Evolutionary conservation across 2,113 vertebrate species (phyloP), one percentile per base, ranked within the genome.

Genomic region (Serinus canaria): DNA sequence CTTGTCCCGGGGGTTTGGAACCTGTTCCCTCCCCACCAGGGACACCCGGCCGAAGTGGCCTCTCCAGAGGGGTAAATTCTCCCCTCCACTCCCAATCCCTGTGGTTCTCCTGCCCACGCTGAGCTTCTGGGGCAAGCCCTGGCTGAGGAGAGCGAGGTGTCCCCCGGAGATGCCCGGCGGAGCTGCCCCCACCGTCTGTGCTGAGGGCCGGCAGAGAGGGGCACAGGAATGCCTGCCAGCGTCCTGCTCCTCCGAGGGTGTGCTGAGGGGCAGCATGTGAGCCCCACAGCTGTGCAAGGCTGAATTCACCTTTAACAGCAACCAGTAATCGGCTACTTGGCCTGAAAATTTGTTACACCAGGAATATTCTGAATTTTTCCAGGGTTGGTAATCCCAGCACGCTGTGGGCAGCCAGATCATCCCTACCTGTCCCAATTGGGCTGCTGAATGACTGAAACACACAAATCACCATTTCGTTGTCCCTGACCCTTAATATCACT

Each of bases 1-100:
- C 10, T 3, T 3, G 10, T 1, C 0, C 0, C 1, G 0, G 5
- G 1, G 11, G 1, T 3, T 8, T 23, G n/a, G 30, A 9, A 0
- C 11, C 14, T 13, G 5, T 28, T 10, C 4, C 4, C 1, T 3
- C 5, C 7, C 7, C 3, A 1, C 2, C 5, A 4, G 30, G 18
- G 12, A 4, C 9, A 7, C 7, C 13, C 3, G 1, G 27, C 46
- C 23, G 52, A 41, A 59, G 20, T 3, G 30, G 33, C 33, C 1
- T 30, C 13, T 21, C 6, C 11, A 0, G 7, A 3, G 3, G 52
- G 33, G 21, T 30, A 28, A 80, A 37, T 3, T 5, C 5, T 14
- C 11, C 11, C 2, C 7, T 23, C 17, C 24, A 1, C 5, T 4
- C 11, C 5, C 27, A 12, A 0, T 22, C 33, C 30, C 12, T 24